Percentiles rank a stretch among this genome's conserved stretches.
Evolutionary conservation across 2,113 vertebrate genomes (phyloP).

Genomic region (Perca flavescens): DNA sequence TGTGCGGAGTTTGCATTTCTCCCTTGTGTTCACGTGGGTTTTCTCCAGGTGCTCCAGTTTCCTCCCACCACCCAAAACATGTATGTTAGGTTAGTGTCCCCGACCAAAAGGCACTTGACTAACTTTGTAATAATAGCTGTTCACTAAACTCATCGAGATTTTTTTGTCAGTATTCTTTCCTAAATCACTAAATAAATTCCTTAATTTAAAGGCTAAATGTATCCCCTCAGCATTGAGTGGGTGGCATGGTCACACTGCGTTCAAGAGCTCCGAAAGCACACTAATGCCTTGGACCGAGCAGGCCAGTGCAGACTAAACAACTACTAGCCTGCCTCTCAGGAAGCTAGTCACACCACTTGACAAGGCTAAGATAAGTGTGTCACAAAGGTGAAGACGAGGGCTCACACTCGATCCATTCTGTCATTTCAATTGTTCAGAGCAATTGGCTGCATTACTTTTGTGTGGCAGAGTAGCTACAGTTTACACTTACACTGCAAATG

Average conservation of each 20-base stretch:
- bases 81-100: too few relatives aligned
- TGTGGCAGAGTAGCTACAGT: background rate
- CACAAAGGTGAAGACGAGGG: slow-evolving; percentile 1
- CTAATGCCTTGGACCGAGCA: slow-evolving; percentile 12
- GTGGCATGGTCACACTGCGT: slow-evolving; percentile 7
- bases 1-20: too few relatives aligned
- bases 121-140: background rate
- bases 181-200: background rate
- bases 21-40: too few relatives aligned
- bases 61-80: too few relatives aligned
- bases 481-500: background rate
- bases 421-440: background rate
- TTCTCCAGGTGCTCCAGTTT: too few relatives aligned
- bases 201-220: background rate
- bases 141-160: background rate
- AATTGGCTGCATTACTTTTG: background rate
- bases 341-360: slow-evolving; percentile 16
- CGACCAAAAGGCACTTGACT: too few relatives aligned
- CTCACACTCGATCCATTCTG: slow-evolving; percentile 1
- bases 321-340: background rate
- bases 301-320: background rate
- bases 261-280: slow-evolving; percentile 26
- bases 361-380: slow-evolving; percentile 9
- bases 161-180: background rate
- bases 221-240: slow-evolving; percentile 18